These are phyloP conservation scores for Thecocarcelia acutangulata DNA, from an alignment of 2,888 invertebrate genomes.

Conservation along the genomic window DNA sequence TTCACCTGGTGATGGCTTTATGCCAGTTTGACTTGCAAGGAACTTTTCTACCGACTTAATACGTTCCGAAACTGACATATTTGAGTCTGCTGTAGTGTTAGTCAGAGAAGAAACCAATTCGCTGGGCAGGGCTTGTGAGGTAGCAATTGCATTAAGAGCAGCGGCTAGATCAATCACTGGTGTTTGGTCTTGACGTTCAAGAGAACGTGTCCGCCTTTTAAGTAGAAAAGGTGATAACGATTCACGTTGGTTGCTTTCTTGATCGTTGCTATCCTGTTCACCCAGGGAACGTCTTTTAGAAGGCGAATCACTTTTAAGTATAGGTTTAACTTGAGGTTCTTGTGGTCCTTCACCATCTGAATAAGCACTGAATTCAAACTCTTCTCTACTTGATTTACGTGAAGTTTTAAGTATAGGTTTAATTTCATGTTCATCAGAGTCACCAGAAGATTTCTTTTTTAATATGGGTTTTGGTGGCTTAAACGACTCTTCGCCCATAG, in stretches of 20 bases:
- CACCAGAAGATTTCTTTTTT: conserved; percentile 90
- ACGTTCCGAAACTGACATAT: conserved; percentile 86
- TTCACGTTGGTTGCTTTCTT: conserved; percentile 41
- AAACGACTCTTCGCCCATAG: conserved; percentile 76
- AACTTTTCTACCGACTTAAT: conserved; percentile 86
- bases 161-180: conserved; percentile 79
- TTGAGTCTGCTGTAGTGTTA: conserved; percentile 69
- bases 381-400: conserved; percentile 86
- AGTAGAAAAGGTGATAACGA: conserved; percentile 69
- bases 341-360: conserved; percentile 63
- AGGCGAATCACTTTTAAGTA: conserved; percentile 80
- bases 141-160: conserved; percentile 76
- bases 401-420: conserved; percentile 90
- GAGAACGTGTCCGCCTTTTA: conserved; percentile 77
- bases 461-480: conserved; percentile 88
- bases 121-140: conserved; percentile 70
- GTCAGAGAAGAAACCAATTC: conserved; percentile 71
- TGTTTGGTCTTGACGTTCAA: conserved; percentile 84
- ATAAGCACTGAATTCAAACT: conserved; percentile 77
- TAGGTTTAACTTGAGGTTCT: conserved; percentile 74
- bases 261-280: conserved; percentile 59
- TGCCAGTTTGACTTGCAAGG: conserved; percentile 73
- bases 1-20: conserved; percentile 47
- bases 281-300: conserved; percentile 79
- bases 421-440: conserved; percentile 87